These are phyloP conservation scores for Drosophila mauritiana DNA, from an alignment of 1,140 invertebrate genomes.

Conservation along the genomic window DNA sequence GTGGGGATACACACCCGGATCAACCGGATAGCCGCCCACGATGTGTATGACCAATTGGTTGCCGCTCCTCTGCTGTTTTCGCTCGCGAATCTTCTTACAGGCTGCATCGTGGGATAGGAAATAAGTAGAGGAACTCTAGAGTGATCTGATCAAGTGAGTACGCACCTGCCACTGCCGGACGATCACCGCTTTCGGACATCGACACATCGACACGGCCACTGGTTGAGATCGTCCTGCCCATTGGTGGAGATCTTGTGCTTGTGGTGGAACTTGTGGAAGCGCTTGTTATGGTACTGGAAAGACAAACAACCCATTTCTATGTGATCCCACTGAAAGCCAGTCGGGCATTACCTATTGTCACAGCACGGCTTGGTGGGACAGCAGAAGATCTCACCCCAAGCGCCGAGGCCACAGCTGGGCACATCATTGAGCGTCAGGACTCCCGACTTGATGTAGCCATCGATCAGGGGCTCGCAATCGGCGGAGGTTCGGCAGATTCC, in stretches of 20 bases:
- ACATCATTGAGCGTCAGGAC: conserved; percentile 33
- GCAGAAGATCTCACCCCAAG: conserved; percentile 69
- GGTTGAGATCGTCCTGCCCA: background rate
- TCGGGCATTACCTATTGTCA: conserved; percentile 11
- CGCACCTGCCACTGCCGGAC: conserved; percentile 18
- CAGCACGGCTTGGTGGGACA: conserved; percentile 62
- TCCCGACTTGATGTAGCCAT: conserved; percentile 49
- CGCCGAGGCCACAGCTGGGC: conserved; percentile 58
- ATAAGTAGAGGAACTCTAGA: no score
- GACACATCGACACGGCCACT: conserved; percentile 12
- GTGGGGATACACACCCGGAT: conserved; percentile 70
- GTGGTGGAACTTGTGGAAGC: background rate
- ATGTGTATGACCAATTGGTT: conserved; percentile 56
- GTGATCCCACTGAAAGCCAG: background rate
- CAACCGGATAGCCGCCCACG: conserved; percentile 61
- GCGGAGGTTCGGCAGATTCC: conserved; percentile 45
- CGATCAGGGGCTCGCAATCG: conserved; percentile 48
- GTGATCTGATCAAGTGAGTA: background rate
- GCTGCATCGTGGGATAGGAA: conserved; percentile 14
- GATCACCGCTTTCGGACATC: background rate
- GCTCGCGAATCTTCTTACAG: conserved; percentile 35
- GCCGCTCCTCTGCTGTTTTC: background rate
- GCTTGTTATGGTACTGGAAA: background rate
- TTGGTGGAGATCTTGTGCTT: conserved; percentile 7
- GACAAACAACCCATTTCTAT: background rate